phyloP scores from a whole-genome alignment of 37 sponge, comb jelly and placozoan genomes.

The Halisarca cf. caerulea region DNA sequence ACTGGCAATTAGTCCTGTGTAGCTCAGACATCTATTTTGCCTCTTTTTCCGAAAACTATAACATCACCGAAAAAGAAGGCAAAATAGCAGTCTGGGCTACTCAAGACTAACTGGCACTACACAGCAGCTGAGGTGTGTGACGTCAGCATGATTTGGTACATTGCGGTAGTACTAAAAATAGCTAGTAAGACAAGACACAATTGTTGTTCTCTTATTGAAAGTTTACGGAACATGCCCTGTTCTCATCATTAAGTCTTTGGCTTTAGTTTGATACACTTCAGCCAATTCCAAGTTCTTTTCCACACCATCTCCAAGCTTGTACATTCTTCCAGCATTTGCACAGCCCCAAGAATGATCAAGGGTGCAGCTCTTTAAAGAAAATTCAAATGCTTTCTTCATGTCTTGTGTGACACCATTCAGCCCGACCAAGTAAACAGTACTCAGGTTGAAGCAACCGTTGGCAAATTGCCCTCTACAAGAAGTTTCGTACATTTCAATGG shows the following conservation, averaged over 20 bases:
- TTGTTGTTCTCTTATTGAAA: no score
- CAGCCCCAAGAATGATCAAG: constrained; percentile 64
- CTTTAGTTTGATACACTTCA: constrained; percentile 23
- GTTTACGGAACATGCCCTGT: no score
- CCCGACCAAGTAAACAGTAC: constrained; percentile 44
- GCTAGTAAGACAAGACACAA: background rate
- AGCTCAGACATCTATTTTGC: no score
- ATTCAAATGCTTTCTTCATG: constrained; percentile 59
- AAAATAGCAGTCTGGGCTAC: background rate
- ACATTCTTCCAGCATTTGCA: constrained; percentile 54
- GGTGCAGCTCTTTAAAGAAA: constrained; percentile 43
- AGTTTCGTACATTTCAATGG: constrained; percentile 12
- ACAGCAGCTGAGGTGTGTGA: constrained; percentile 22
- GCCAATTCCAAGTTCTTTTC: constrained; percentile 16
- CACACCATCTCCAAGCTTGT: constrained; percentile 48
- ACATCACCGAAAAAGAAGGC: background rate
- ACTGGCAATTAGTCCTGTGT: no score
- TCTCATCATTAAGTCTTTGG: constrained; percentile 18
- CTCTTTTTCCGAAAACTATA: background rate
- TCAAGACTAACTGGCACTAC: background rate
- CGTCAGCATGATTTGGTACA: background rate
- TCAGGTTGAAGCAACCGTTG: constrained; percentile 65
- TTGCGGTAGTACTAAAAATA: background rate
- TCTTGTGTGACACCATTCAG: constrained; percentile 12
- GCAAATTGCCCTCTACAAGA: constrained; percentile 39